Evolutionary conservation across 2,113 vertebrate genomes (phyloP).

Genomic region (Neolamprologus brichardi): DNA sequence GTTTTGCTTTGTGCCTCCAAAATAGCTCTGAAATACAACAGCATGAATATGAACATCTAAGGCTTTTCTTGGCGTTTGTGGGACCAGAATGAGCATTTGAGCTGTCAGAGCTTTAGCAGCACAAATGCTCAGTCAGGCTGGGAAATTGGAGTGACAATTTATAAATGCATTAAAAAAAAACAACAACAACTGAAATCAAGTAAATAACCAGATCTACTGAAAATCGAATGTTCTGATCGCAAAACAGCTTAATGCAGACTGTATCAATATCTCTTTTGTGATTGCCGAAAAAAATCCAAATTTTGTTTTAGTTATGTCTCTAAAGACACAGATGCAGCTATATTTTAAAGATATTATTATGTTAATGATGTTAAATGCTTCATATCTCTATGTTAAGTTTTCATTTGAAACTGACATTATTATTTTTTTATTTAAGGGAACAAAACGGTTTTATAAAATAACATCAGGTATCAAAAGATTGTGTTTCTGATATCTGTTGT

Average conservation of each 20-base stretch:
- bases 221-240: background rate
- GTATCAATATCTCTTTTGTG: background rate
- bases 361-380: background rate
- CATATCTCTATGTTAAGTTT: background rate
- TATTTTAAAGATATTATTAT: background rate
- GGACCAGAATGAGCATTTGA: background rate
- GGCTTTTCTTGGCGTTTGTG: accelerated
- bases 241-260: background rate
- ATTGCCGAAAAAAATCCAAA: background rate
- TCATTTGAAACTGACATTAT: background rate
- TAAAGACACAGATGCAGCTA: background rate
- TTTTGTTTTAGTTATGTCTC: background rate
- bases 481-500: background rate
- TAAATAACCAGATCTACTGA: background rate
- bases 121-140: background rate
- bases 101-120: background rate
- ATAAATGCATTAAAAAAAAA: background rate
- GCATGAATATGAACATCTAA: background rate
- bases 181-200: background rate
- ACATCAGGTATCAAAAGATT: background rate
- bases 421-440: background rate
- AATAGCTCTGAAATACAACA: background rate
- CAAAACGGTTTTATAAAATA: background rate
- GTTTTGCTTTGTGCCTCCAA: background rate
- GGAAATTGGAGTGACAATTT: background rate